A percentile compares a stretch with the other conserved stretches of the same genome.
These are phyloP conservation scores for Drosophila kokeensis DNA, from an alignment of 2,888 invertebrate species.

Conservation along the genomic window DNA sequence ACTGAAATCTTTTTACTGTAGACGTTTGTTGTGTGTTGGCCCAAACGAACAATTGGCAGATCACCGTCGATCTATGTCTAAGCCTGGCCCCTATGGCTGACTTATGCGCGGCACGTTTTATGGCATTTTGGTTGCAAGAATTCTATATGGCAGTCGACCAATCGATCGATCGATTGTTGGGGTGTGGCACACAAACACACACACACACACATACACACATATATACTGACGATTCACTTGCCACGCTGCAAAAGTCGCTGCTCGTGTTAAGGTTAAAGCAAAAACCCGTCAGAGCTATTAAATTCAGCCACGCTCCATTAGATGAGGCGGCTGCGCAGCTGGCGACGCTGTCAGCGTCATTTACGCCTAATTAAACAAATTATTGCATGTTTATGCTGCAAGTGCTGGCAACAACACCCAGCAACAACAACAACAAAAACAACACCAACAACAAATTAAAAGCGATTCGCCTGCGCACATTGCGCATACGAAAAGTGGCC, in stretches of 20 bases:
- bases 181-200: constrained; percentile 55
- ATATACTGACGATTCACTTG: constrained; percentile 62
- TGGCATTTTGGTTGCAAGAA: constrained; percentile 61
- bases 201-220: constrained; percentile 8
- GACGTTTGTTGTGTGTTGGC: constrained; percentile 15
- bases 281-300: constrained; percentile 70
- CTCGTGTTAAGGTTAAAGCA: constrained; percentile 64
- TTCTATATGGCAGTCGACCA: constrained; percentile 33
- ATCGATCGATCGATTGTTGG: constrained; percentile 20
- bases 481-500: constrained; percentile 69
- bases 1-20: constrained; percentile 31
- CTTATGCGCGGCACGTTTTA: constrained; percentile 63
- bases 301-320: constrained; percentile 77
- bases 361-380: constrained; percentile 82
- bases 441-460: constrained; percentile 22
- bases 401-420: constrained; percentile 38
- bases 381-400: constrained; percentile 71
- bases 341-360: constrained; percentile 59
- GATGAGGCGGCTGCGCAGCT: constrained; percentile 53
- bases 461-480: constrained; percentile 31
- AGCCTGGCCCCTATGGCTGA: constrained; percentile 30
- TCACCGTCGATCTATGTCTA: constrained; percentile 27
- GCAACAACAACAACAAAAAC: constrained; percentile 11
- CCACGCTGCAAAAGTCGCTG: constrained; percentile 45
- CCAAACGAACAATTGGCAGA: constrained; percentile 57